phyloP scores from a whole-genome alignment of 2,888 invertebrate genomes.

The Dolichopus griseipennis region DNA sequence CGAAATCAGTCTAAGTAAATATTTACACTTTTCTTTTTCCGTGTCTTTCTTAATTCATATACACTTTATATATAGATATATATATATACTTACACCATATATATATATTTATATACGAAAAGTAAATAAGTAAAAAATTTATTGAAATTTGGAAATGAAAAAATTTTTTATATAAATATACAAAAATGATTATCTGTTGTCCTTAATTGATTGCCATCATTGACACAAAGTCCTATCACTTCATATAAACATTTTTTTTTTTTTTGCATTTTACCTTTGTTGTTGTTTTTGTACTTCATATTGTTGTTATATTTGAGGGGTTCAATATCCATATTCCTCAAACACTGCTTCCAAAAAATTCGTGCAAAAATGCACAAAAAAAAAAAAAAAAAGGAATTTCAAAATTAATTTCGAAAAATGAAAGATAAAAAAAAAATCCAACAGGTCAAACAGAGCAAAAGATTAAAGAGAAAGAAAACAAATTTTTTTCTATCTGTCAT shows the following conservation, averaged over 20 bases:
- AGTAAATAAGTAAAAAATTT: no score
- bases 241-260: neutral
- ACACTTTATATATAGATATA: no score
- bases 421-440: neutral
- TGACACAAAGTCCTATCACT: neutral
- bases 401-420: no score
- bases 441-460: neutral
- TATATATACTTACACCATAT: no score
- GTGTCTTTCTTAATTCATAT: neutral
- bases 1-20: neutral
- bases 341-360: no score
- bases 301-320: no score
- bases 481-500: neutral
- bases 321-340: neutral
- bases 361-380: no score
- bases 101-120: no score
- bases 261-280: neutral
- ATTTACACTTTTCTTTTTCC: neutral
- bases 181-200: neutral
- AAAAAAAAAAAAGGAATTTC: no score
- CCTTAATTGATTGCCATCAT: slow-evolving; percentile 6
- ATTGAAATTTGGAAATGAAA: no score
- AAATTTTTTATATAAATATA: neutral
- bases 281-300: neutral
- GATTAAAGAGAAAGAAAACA: neutral